Conservation (phyloP, 1,140 invertebrate species). For the Scaptomyza hsui region DNA sequence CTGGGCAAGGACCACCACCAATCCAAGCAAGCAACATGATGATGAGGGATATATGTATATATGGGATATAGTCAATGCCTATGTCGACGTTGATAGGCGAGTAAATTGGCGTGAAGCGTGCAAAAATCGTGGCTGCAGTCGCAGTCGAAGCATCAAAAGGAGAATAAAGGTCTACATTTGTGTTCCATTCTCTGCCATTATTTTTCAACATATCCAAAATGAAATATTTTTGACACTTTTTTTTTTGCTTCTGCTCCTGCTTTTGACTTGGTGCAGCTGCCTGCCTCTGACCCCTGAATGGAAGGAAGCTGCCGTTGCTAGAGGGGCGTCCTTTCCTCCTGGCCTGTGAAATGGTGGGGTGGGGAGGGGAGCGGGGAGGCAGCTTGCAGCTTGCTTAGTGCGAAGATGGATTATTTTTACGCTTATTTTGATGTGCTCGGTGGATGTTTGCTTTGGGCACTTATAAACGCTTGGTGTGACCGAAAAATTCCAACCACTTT, state of each 20-base stretch:
- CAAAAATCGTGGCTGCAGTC: conserved; percentile 69
- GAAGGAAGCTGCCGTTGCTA: conserved; percentile 20
- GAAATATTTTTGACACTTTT: conserved; percentile 83
- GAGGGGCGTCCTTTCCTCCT: conserved; percentile 31
- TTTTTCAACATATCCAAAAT: conserved; percentile 81
- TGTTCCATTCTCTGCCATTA: conserved; percentile 50
- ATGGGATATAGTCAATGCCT: conserved; percentile 30
- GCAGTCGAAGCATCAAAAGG: background rate
- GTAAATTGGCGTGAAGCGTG: conserved; percentile 81
- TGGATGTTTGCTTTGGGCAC: conserved; percentile 81
- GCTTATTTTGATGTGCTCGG: conserved; percentile 81
- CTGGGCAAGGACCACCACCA: conserved; percentile 15
- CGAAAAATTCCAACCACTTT: conserved; percentile 28
- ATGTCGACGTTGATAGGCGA: conserved; percentile 70
- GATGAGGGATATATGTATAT: background rate
- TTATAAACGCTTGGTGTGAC: conserved; percentile 83
- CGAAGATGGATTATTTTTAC: conserved; percentile 81
- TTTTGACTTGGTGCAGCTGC: conserved; percentile 48
- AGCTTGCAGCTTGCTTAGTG: conserved; percentile 73
- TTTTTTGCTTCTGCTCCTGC: conserved; percentile 17
- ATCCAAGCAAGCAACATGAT: conserved; percentile 2
- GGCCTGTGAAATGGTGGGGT: conserved; percentile 4
- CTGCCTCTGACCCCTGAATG: conserved; percentile 2
- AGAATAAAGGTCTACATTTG: background rate
- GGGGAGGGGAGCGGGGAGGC: conserved; percentile 2